Evolutionary conservation across 2,113 vertebrate genomes (phyloP).

Genomic region (Procavia capensis): DNA sequence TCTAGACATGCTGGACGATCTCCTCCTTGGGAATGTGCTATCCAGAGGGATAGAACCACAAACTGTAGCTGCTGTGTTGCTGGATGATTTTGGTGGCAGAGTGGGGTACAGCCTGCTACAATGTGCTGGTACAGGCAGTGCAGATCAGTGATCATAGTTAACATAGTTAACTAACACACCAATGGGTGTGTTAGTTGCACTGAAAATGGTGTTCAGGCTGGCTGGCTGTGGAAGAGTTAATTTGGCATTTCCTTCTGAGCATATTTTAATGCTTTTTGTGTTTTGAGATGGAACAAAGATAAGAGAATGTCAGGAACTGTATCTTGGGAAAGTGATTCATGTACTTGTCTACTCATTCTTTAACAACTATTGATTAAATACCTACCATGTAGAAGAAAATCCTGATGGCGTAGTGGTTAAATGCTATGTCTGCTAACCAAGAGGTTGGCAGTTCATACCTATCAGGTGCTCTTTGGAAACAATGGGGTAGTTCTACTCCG

Average conservation of each 20-base stretch:
- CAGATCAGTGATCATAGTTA: background rate
- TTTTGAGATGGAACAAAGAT: background rate
- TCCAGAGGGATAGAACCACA: no score
- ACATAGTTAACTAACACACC: background rate
- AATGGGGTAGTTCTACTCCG: no score
- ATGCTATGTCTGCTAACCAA: no score
- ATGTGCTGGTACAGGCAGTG: no score
- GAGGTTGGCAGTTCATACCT: no score
- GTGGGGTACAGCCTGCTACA: no score
- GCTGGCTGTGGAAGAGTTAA: background rate
- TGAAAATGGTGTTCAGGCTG: background rate
- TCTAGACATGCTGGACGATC: background rate
- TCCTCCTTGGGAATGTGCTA: background rate
- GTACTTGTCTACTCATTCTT: background rate
- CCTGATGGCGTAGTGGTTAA: no score
- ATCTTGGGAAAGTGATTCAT: background rate
- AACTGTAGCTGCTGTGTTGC: no score
- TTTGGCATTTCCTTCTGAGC: background rate
- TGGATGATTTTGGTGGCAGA: no score
- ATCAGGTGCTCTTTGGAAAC: no score
- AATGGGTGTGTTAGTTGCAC: background rate
- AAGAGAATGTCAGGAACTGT: background rate
- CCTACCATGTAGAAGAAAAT: no score
- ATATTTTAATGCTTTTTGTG: background rate
- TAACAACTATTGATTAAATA: background rate